Evolutionary conservation across 2,113 vertebrate species (phyloP), one percentile per base, ranked within the genome.

Genomic region (Phylloscopus trochilus): DNA sequence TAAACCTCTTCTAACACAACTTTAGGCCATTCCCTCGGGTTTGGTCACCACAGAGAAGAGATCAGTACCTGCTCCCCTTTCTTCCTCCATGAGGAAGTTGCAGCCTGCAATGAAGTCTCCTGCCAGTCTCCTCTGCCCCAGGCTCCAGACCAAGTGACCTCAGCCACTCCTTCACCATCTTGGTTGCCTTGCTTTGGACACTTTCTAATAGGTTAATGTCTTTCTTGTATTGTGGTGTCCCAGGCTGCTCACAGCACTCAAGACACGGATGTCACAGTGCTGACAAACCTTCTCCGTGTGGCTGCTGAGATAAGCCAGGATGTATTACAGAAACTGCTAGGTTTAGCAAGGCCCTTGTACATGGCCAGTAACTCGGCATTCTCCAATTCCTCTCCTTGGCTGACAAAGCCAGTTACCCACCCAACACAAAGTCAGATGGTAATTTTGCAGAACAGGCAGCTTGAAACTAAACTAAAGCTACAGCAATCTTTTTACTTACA

Each of bases 371-470:
- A 68, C 39, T 2, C 4, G 15, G 28, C 24, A 2, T 64, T 33
- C 59, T 17, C 24, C 3, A 0, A 2, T 41, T 49, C 67, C 19
- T 19, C 43, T 52, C 31, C 68, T 35, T 12, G n/a, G 23, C 52
- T 27, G 18, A 12, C 24, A 21, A 47, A 59, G 17, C n/a, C 4
- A 1, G 41, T 74, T 39, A 33, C 30, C 18, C 23, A 59, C 24
- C 5, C 27, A 39, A 15, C 33, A 35, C 9, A 59, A n/a, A 81
- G 18, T 31, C 35, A 26, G 21, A 1, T 0, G 0, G 24, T 33
- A 21, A 13, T 41, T 66, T 37, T 28, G 13, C 11, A 37, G 20
- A 70, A 27, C 2, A 30, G n/a, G 43, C 22, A 60, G 19, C 63
- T 87, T 69, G 27, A 39, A 67, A 58, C 22, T 31, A 30, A 55